phyloP scores from a whole-genome alignment of 1,140 invertebrate species.

The Euwallacea similis region DNA sequence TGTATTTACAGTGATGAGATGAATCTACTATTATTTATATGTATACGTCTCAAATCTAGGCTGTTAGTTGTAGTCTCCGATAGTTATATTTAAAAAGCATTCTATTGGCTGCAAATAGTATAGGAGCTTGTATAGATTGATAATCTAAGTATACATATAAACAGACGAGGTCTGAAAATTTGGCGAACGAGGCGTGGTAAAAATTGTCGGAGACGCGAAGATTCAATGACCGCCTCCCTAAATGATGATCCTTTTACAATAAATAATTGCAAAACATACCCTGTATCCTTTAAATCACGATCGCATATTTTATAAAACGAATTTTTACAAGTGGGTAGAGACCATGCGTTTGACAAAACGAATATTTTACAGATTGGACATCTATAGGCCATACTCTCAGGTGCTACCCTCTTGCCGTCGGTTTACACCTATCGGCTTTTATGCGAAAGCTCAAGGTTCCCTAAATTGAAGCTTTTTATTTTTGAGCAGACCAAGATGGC shows the following conservation, averaged over 20 bases:
- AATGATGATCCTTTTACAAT: slow-evolving; percentile 65
- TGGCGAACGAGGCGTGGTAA: slow-evolving; percentile 23
- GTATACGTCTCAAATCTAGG: neutral
- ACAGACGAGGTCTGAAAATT: slow-evolving; percentile 23
- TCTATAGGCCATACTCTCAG: slow-evolving; percentile 30
- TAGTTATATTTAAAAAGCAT: too few species aligned
- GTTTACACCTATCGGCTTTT: neutral
- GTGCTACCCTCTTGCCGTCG: slow-evolving; percentile 28
- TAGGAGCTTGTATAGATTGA: neutral
- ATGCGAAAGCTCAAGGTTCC: slow-evolving; percentile 16
- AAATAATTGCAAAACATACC: slow-evolving; percentile 72
- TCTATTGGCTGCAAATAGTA: too few species aligned
- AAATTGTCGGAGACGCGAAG: slow-evolving; percentile 25
- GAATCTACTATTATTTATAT: slow-evolving; percentile 28
- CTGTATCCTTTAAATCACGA: slow-evolving; percentile 63
- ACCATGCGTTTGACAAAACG: slow-evolving; percentile 16
- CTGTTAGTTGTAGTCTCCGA: too few species aligned
- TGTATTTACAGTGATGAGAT: slow-evolving; percentile 31
- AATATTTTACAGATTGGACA: slow-evolving; percentile 23
- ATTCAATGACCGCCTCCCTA: slow-evolving; percentile 48
- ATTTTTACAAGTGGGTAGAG: slow-evolving; percentile 39
- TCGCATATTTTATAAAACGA: slow-evolving; percentile 30
- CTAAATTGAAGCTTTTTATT: slow-evolving; percentile 33
- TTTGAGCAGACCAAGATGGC: too few species aligned
- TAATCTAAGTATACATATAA: slow-evolving; percentile 29